Evolutionary conservation across 2,888 invertebrate species (phyloP), one percentile per base, ranked within the genome.

Genomic region (Axea sp.): DNA sequence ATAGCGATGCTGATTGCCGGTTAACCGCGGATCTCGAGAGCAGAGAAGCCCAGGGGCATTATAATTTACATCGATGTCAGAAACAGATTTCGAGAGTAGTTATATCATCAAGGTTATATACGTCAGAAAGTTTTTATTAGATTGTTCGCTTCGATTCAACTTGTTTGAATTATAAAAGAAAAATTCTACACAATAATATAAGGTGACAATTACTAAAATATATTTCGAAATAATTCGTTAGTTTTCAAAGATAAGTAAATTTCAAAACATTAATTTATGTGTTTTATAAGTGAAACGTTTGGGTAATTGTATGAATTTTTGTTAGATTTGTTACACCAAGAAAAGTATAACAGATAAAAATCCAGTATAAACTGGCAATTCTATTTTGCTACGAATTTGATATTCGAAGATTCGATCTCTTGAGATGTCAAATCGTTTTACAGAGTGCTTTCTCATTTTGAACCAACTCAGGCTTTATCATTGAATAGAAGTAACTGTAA

Each of bases 381-480:
- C 80, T 78, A 81, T n/a, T 81, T 81, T 77, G 78, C 77, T 72
- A 74, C 77, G 78, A 80, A 79, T 80, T 79, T 77, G 77, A 78
- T 69, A 77, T 78, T 79, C 69, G 76, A 60, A 73, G 76, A 69
- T 79, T 76, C 65, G 60, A 64, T 76, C 69, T 76, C 76, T 75
- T 76, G 74, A 67, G 75, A 75, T 80, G 78, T 79, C 80, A 81
- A 82, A 80, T 78, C 73, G 47, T 60, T 73, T 73, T 64, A 51
- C 55, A 51, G 55, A 73, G 57, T 47, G 59, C 60, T 75, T 77
- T 76, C 68, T 43, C 60, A 51, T 64, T 75, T 79, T 72, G 26
- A 53, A 49, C 62, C 11, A 59, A 67, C 72, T 75, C 37, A 24
- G 41, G 33, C 73, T 74, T 76, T 75, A 62, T 53, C 69, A 35